Evolutionary conservation across 1,140 invertebrate genomes (phyloP).

Genomic region (Platorchestia sp.): DNA sequence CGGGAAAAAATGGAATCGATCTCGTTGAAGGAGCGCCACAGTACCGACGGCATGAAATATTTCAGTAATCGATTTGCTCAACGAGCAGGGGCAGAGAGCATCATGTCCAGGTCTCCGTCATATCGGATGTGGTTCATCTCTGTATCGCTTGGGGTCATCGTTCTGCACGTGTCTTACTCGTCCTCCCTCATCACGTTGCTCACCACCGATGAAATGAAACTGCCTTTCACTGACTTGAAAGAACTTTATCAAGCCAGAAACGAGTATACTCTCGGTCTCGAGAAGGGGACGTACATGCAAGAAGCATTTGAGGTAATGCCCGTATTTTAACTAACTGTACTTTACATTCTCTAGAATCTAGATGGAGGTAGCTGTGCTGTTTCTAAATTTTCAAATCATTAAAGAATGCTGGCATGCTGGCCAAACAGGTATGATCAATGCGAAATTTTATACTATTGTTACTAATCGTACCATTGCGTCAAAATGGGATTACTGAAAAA

Average conservation of each 20-base stretch:
- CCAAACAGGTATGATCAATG: not conserved
- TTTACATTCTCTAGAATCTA: not conserved
- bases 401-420: not conserved
- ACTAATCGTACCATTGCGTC: not conserved
- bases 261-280: not conserved
- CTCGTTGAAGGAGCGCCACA: too few relatives aligned
- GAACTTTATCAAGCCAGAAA: not conserved
- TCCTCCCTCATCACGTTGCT: conserved; percentile 25
- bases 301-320: not conserved
- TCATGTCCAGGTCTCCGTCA: not conserved
- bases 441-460: too few relatives aligned
- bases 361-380: not conserved
- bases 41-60: too few relatives aligned
- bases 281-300: not conserved
- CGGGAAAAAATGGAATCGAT: too few relatives aligned
- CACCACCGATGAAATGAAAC: not conserved
- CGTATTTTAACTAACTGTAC: not conserved
- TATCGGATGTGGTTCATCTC: not conserved
- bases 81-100: not conserved
- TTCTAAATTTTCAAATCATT: not conserved
- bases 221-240: not conserved
- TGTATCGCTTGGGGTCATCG: not conserved
- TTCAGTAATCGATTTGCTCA: not conserved
- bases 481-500: not conserved
- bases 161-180: conserved; percentile 22